Conservation (phyloP, 2,888 invertebrate genomes). For the Dorcus hopei region DNA sequence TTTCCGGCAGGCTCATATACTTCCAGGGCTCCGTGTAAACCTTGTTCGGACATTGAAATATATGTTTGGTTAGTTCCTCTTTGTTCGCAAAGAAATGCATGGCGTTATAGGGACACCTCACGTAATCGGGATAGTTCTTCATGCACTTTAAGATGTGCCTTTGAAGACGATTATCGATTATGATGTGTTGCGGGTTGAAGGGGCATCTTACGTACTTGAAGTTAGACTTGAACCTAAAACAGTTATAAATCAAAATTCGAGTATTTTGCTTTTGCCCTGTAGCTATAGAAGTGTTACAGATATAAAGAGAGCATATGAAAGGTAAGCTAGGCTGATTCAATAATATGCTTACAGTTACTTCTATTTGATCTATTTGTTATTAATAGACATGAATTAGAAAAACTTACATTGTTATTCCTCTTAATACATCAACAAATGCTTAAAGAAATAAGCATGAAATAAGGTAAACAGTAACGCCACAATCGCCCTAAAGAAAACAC, state of each 20-base stretch:
- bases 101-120: constrained; percentile 41
- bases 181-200: constrained; percentile 38
- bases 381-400: too few species aligned
- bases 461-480: too few species aligned
- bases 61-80: constrained; percentile 34
- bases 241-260: neutral
- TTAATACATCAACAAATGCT: too few species aligned
- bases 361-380: too few species aligned
- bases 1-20: constrained; percentile 1
- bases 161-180: constrained; percentile 36
- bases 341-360: too few species aligned
- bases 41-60: constrained; percentile 32
- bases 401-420: too few species aligned
- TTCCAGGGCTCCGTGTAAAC: constrained; percentile 7
- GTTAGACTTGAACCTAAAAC: constrained; percentile 11
- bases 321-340: too few species aligned
- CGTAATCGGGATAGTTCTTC: constrained; percentile 40
- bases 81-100: constrained; percentile 37
- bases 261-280: neutral
- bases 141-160: constrained; percentile 43
- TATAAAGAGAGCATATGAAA: too few species aligned
- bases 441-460: too few species aligned
- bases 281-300: neutral
- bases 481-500: too few species aligned
- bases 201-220: constrained; percentile 35